Evolutionary conservation across 2,888 invertebrate genomes (phyloP).

Genomic region (Palloptera scutellata): DNA sequence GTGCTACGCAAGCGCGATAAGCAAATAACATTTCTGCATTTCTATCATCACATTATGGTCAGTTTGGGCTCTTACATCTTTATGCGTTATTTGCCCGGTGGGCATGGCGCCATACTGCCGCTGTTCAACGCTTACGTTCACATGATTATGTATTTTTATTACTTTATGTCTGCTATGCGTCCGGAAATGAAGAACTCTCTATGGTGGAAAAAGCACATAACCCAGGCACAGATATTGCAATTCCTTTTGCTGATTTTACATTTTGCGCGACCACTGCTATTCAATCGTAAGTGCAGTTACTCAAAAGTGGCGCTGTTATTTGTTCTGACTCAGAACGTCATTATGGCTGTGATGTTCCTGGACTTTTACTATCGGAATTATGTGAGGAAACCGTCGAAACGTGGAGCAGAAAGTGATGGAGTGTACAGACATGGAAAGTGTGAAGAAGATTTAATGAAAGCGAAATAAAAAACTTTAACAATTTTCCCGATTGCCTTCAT

Average conservation of each 20-base stretch:
- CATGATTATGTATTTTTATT: constrained; percentile 83
- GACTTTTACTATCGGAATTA: constrained; percentile 29
- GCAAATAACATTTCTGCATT: constrained; percentile 74
- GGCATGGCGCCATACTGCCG: constrained; percentile 72
- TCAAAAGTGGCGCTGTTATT: constrained; percentile 64
- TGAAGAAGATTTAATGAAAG: not conserved
- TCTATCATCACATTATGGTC: constrained; percentile 78
- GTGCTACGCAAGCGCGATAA: constrained; percentile 73
- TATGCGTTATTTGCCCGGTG: constrained; percentile 70
- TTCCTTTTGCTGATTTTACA: constrained; percentile 69
- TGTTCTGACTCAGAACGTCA: not conserved
- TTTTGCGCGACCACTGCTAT: constrained; percentile 63
- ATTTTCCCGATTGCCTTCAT: no score
- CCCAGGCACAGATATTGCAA: constrained; percentile 80
- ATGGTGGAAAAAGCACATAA: constrained; percentile 82
- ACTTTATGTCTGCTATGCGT: constrained; percentile 75
- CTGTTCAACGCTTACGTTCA: constrained; percentile 80
- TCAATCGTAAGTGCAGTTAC: constrained; percentile 67
- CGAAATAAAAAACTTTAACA: not conserved
- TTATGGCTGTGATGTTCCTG: constrained; percentile 23
- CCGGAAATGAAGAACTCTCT: constrained; percentile 74
- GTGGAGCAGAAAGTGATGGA: not conserved
- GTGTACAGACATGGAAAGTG: not conserved
- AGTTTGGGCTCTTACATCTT: constrained; percentile 70
- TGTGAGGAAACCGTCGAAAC: not conserved